phyloP scores from a whole-genome alignment of 2,797 vertebrate genomes.

The Podarcis lilfordi region DNA sequence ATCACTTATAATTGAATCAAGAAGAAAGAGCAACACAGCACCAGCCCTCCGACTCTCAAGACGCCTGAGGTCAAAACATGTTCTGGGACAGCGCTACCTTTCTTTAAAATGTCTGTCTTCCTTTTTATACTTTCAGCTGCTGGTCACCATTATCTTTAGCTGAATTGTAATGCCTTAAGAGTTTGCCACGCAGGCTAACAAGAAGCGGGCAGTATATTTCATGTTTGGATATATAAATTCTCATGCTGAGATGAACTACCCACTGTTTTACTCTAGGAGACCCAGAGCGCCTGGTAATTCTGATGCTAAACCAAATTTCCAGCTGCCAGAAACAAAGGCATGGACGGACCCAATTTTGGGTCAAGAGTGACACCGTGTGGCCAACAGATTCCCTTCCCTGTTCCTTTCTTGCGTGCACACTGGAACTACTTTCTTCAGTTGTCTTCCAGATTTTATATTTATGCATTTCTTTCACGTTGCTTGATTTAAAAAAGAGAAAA shows the following conservation, averaged over 20 bases:
- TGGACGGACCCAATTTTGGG: constrained; percentile 62
- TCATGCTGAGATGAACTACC: not conserved
- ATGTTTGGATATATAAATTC: not conserved
- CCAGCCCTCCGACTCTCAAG: not conserved
- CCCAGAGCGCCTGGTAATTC: not conserved
- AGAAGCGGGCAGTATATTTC: not conserved
- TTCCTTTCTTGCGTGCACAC: not conserved
- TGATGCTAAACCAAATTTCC: constrained; percentile 25
- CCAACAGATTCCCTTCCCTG: constrained; percentile 40
- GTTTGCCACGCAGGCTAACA: not conserved
- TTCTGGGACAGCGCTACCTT: not conserved
- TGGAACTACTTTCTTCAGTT: not conserved
- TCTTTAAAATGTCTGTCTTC: not conserved
- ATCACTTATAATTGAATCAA: constrained; percentile 11
- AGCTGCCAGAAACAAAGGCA: constrained; percentile 39
- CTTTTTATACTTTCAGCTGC: not conserved
- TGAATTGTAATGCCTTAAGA: not conserved
- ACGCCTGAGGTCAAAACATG: not conserved
- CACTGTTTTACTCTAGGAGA: not conserved
- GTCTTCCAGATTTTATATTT: not conserved
- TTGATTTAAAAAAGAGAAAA: not conserved
- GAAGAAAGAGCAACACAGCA: not conserved
- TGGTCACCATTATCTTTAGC: not conserved
- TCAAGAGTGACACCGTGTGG: constrained; percentile 85
- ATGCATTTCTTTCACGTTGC: not conserved